Evolutionary conservation across 1,140 invertebrate genomes (phyloP), one percentile per base, ranked within the genome.

Genomic region (Aplysia californica): DNA sequence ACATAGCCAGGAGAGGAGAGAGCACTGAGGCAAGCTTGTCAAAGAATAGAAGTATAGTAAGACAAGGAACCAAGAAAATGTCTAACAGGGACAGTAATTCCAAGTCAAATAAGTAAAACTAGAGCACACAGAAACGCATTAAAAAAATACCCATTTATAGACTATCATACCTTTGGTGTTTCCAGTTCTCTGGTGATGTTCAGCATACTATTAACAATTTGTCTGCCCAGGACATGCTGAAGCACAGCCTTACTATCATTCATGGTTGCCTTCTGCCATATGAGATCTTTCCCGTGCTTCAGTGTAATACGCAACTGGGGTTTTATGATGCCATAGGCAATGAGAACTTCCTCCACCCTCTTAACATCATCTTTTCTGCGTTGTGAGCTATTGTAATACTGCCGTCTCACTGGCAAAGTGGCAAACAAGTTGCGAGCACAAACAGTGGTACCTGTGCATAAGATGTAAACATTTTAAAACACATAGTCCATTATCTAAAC

Each of bases 351-450:
- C 86, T 94, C 93, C 29, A 93, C 86, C 79, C 90, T 90, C 87
- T 92, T 93, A 20, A 94, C 78, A 81, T 93, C 92, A 65, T 93
- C 91, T 78, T 89, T 91, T 26, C 90, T 86, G 77, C 88, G 89
- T 76, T 91, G 92, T 20, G 82, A 80, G 55, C 89, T 90, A 59
- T 85, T 91, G 65, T 93, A 91, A 75, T 91, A 91, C 84, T 94
- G 92, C 82, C 86, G 84, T 29, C 93, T 87, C 0, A 94, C 93
- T 66, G 93, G 93, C 23, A 93, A 77, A 64, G 92, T 91, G 82
- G 91, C 91, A 83, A 94, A 94, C 41, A 94, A 81, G 75, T 92
- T 89, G 55, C 75, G 87, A 3, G 92, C 91, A 79, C 87, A 86
- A 2, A 94, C 85, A 23, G 90, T 91, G 26, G 93, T 94, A 35